phyloP scores from a whole-genome alignment of 2,888 invertebrate genomes.

The Alentia gelatinosa region DNA sequence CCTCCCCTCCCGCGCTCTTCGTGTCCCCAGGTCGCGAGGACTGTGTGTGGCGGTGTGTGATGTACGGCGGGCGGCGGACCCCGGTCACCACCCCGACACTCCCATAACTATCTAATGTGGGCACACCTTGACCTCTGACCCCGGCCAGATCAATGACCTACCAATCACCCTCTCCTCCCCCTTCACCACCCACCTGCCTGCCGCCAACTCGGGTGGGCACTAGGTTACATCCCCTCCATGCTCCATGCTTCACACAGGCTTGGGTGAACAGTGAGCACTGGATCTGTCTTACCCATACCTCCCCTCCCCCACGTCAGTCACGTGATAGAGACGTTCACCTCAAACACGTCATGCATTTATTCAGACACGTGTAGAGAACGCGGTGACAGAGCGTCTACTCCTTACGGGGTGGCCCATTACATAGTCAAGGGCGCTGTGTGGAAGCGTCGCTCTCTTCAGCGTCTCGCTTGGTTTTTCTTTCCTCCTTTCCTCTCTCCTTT shows the following conservation, averaged over 20 bases:
- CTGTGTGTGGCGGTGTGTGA: not conserved
- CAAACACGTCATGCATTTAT: slow-evolving; percentile 2
- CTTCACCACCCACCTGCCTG: not conserved
- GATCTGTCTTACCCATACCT: too few relatives aligned
- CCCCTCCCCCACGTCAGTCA: too few relatives aligned
- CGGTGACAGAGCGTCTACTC: not conserved
- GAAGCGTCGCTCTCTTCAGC: too few relatives aligned
- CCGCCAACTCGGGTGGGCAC: not conserved
- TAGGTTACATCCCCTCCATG: not conserved
- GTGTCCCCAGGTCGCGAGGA: too few relatives aligned
- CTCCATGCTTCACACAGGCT: not conserved
- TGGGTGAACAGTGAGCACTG: too few relatives aligned
- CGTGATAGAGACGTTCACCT: too few relatives aligned
- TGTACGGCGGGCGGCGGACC: not conserved
- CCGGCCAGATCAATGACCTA: not conserved
- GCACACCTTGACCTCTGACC: slow-evolving; percentile 41
- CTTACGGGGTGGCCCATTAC: not conserved
- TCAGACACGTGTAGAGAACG: not conserved
- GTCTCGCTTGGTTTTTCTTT: too few relatives aligned
- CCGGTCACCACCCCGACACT: not conserved
- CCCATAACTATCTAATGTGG: slow-evolving; percentile 20
- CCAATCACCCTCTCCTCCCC: slow-evolving; percentile 20
- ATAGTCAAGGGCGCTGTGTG: not conserved
- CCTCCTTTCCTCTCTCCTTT: too few relatives aligned
- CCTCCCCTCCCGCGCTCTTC: too few relatives aligned